Evolutionary conservation across 2,797 vertebrate species (phyloP), one percentile per base, ranked within the genome.

Genomic region (Gila robusta): DNA sequence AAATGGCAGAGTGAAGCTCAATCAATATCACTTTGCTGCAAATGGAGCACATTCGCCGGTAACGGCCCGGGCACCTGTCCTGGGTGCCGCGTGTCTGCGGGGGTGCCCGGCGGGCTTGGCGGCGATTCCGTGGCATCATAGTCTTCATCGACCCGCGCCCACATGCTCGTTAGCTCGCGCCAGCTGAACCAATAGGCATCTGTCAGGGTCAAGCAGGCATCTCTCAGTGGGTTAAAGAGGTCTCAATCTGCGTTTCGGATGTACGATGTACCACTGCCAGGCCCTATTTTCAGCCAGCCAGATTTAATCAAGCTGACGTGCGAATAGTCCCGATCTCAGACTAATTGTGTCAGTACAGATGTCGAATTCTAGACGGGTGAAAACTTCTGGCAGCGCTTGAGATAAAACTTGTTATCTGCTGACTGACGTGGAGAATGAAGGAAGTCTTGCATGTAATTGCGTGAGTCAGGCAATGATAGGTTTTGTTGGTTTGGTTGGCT

Each of bases 11-110:
- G 87, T 80, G 37, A 89, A 89, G 91, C 90, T 90, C 93, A 91
- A 95, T 95, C 94, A 94, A 95, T 95, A 95, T 94, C 94, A 94
- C 93, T 95, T 94, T 94, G 89, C 85, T 84, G 88, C 87, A 64
- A 87, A 90, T 76, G 78, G 87, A 52, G 66, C n/a, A 37, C 41
- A 86, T 80, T 81, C 21, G 28, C 44, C n/a, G 21, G 12, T 83
- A 84, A 72, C 54, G 62, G 81, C 89, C 91, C 91, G 90, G 93
- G 92, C 94, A 95, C 92, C 93, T 93, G 94, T 76, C 87, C 59
- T 41, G 39, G 69, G 86, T 52, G 79, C 62, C 64, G 67, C 1
- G 28, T 26, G 72, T 11, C 67, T n/a, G 54, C 16, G 21, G 26
- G 62, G 26, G 52, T 59, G 69, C 80, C 67, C 26, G 1, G 19